Percentiles rank a stretch among this genome's conserved stretches.
Conservation (phyloP, 2,797 vertebrate species). For the Pelodytes ibericus region DNA sequence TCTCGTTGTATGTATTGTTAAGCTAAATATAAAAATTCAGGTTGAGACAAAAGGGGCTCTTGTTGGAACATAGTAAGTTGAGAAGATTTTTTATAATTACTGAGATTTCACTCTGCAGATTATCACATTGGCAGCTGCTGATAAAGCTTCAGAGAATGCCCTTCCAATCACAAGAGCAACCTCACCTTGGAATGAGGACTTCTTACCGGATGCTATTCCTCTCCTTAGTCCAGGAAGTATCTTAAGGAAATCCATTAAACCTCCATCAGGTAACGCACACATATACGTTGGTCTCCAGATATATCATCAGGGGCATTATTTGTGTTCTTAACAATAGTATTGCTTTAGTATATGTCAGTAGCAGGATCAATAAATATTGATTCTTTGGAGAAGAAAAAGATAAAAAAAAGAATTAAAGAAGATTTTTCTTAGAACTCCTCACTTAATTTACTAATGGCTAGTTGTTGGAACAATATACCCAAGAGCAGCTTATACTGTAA, state of each 20-base stretch:
- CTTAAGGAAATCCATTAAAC: constrained; percentile 63
- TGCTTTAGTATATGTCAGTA: too few relatives aligned
- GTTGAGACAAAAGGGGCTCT: too few relatives aligned
- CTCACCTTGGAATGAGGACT: constrained; percentile 67
- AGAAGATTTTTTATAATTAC: too few relatives aligned
- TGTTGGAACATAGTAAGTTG: too few relatives aligned
- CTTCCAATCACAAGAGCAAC: constrained; percentile 65
- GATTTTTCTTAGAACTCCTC: too few relatives aligned
- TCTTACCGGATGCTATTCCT: constrained; percentile 73
- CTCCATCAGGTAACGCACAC: constrained; percentile 65
- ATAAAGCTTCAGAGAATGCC: constrained; percentile 68
- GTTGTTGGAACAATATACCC: too few relatives aligned
- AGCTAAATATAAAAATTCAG: too few relatives aligned
- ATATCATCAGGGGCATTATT: neutral
- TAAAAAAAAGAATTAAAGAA: too few relatives aligned
- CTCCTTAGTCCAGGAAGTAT: constrained; percentile 67
- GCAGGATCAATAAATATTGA: neutral
- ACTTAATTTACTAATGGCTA: too few relatives aligned
- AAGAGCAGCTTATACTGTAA: too few relatives aligned
- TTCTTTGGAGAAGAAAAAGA: neutral
- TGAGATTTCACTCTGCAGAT: too few relatives aligned
- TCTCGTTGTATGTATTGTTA: too few relatives aligned
- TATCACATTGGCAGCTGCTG: constrained; percentile 70
- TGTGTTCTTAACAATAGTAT: neutral
- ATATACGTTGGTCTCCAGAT: neutral